Base-by-base conservation (phyloP, 1,140 invertebrate species). In the Dreissena polymorpha region DNA sequence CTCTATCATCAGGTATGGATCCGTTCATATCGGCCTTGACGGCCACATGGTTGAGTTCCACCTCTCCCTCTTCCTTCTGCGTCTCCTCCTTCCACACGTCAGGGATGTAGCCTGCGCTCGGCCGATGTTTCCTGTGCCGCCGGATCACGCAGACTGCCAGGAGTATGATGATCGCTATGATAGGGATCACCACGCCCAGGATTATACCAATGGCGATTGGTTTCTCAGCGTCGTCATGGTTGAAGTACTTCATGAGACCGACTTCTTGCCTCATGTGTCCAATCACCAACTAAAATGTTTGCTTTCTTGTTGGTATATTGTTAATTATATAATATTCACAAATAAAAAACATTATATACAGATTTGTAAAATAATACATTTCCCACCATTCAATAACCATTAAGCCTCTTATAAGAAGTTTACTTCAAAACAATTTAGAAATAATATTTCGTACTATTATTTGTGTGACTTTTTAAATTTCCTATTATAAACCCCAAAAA, bases 21-120 rank as follows among this genome's bases (percentile, higher is more conserved):
- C 90, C 89, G 80, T 90, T 90, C 83, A 91, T 87, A 67, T 91
- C 90, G 65, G 89, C 88, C 67, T 90, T 90, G 0, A 90, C 86
- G 69, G 88, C 86, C n/a, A 91, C 85, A 81, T 89, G 87, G 64
- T 90, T 88, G 84, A 91, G 77, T 12, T 85, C 88, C 0, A 87
- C 84, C 53, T 91, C 89, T 70, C 89, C 89, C 23, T 89, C 89
- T 55, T 91, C 88, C 27, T 90, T 90, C 74, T 87, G 84, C 57
- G 89, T 88, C 27, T 91, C 87, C 57, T 91, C 91, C 68, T 90
- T 91, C 60, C 91, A 84, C 13, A 91, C 88, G 74, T 91, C 91
- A 10, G 91, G 91, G 51, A 91, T 91, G 49, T 88, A 91, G 82
- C 88, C 85, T 14, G 89, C 83, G 50, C 84, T 88, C 7, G 87